Evolutionary conservation across 2,113 vertebrate genomes (phyloP).

Genomic region (Pitta sordida): DNA sequence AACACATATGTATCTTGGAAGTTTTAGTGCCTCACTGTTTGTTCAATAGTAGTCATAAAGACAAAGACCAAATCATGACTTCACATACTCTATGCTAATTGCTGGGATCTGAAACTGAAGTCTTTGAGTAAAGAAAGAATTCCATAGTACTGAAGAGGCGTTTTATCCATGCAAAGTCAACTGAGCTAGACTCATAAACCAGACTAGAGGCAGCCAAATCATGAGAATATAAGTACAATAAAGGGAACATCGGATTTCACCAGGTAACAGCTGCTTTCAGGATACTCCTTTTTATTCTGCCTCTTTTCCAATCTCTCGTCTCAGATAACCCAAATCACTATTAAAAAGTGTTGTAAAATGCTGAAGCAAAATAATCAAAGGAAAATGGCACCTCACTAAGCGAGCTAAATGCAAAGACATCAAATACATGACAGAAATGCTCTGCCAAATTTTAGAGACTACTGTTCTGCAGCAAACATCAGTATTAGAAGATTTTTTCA

Average conservation of each 20-base stretch:
- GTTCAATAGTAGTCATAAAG: neutral
- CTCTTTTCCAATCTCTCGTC: neutral
- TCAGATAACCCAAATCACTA: neutral
- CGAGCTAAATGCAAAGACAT: neutral
- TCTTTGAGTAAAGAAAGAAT: neutral
- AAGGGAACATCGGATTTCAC: neutral
- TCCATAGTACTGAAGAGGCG: neutral
- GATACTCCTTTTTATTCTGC: neutral
- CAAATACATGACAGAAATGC: neutral
- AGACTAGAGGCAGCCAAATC: neutral
- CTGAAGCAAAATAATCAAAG: neutral
- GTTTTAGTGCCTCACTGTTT: neutral
- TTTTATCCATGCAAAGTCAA: neutral
- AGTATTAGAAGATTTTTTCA: neutral
- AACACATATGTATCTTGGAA: rapidly evolving
- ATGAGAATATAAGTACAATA: neutral
- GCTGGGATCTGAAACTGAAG: neutral
- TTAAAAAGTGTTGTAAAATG: neutral
- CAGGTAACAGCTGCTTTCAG: neutral
- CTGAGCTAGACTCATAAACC: neutral
- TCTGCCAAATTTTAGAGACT: neutral
- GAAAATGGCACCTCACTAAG: neutral
- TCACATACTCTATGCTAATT: neutral
- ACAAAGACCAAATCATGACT: neutral
- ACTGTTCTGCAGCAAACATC: neutral